A percentile compares a stretch with the other conserved stretches of the same genome.
These are phyloP conservation scores for Volucella zonaria DNA, from an alignment of 2,888 invertebrate genomes.

Conservation along the genomic window DNA sequence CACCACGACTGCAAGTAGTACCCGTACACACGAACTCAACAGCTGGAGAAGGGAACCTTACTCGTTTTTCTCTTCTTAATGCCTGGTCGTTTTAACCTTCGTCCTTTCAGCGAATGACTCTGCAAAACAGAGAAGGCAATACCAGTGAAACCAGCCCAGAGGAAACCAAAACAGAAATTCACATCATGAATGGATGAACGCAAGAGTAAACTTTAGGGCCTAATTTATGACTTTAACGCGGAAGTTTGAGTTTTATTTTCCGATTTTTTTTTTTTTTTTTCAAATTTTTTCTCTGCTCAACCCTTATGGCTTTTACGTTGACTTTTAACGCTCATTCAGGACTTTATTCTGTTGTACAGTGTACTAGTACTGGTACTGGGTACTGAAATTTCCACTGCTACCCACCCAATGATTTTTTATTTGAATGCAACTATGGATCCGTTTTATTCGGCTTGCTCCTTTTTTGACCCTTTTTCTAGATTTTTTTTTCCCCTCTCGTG, in stretches of 20 bases:
- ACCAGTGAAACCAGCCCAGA: neutral
- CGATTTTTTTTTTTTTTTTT: no score
- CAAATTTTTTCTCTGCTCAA: slow-evolving; percentile 4
- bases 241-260: slow-evolving; percentile 53
- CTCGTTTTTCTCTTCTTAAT: slow-evolving; percentile 29
- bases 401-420: slow-evolving; percentile 40
- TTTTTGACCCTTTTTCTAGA: no score
- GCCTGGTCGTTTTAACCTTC: slow-evolving; percentile 66
- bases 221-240: slow-evolving; percentile 73
- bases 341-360: slow-evolving; percentile 46
- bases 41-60: neutral
- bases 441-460: neutral
- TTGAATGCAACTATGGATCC: slow-evolving; percentile 30
- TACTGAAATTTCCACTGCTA: neutral
- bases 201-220: slow-evolving; percentile 68
- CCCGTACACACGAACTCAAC: slow-evolving; percentile 20
- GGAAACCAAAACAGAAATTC: slow-evolving; percentile 47
- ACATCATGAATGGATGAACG: slow-evolving; percentile 66
- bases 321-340: slow-evolving; percentile 34
- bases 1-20: no score
- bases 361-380: slow-evolving; percentile 4
- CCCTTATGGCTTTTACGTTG: slow-evolving; percentile 43
- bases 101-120: slow-evolving; percentile 48
- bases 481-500: slow-evolving; percentile 18
- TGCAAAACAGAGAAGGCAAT: slow-evolving; percentile 10